phyloP scores from a whole-genome alignment of 2,888 invertebrate genomes.

The Cyrtodaria siliqua region DNA sequence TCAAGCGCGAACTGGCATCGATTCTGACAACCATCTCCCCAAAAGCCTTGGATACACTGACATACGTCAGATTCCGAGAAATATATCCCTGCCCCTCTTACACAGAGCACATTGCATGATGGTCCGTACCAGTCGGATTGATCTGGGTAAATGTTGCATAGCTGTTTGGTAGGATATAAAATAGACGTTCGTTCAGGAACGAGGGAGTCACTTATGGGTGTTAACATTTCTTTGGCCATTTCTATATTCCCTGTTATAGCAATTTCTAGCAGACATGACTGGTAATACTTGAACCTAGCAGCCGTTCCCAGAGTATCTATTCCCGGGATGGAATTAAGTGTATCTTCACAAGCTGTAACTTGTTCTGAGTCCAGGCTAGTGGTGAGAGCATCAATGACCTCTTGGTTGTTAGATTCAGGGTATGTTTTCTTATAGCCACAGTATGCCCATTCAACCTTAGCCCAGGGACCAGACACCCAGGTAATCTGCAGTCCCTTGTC shows the following conservation, averaged over 20 bases:
- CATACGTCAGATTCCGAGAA: conserved; percentile 41
- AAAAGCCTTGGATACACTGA: conserved; percentile 67
- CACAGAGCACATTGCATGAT: conserved; percentile 56
- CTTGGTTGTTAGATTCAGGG: conserved; percentile 14
- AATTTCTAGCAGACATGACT: conserved; percentile 28
- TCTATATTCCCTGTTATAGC: conserved; percentile 15
- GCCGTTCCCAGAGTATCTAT: conserved; percentile 6
- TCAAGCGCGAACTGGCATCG: conserved; percentile 58
- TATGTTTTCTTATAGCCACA: conserved; percentile 55
- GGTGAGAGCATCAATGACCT: conserved; percentile 16
- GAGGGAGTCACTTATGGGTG: conserved; percentile 33
- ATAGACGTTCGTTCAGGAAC: conserved; percentile 35
- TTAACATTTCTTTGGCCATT: conserved; percentile 20
- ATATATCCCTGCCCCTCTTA: conserved; percentile 48
- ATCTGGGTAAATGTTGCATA: conserved; percentile 28
- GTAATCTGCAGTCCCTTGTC: conserved; percentile 14
- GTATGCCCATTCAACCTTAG: conserved; percentile 59
- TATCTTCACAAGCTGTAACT: conserved; percentile 15
- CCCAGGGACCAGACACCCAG: conserved; percentile 61
- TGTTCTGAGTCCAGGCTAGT: conserved; percentile 1
- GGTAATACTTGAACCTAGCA: conserved; percentile 12
- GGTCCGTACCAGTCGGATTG: conserved; percentile 58
- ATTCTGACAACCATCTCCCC: conserved; percentile 61
- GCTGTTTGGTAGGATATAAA: conserved; percentile 18
- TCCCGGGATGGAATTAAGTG: conserved; percentile 13